A percentile compares a stretch with the other conserved stretches of the same genome.
phyloP scores from a whole-genome alignment of 35 echinoderm and acorn worm genomes.

The Lytechinus pictus region DNA sequence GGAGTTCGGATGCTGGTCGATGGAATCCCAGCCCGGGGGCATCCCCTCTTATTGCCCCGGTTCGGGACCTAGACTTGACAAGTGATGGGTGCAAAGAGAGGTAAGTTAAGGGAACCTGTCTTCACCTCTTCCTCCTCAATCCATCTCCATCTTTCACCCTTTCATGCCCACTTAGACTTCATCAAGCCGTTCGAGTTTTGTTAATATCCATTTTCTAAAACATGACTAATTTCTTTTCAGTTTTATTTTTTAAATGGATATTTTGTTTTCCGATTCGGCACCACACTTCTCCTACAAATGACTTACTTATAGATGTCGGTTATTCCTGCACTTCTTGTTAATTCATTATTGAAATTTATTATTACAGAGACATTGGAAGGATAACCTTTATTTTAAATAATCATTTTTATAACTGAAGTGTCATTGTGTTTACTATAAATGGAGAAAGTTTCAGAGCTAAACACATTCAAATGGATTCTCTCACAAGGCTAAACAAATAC shows the following conservation, averaged over 20 bases:
- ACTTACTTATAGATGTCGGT: too few relatives aligned
- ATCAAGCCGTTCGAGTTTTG: neutral
- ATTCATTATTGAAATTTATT: too few relatives aligned
- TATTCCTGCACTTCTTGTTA: too few relatives aligned
- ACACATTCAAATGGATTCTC: too few relatives aligned
- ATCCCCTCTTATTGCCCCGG: slow-evolving; percentile 30
- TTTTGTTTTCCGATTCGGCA: neutral
- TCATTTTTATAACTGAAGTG: too few relatives aligned
- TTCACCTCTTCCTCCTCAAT: slow-evolving; percentile 47
- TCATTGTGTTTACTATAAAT: too few relatives aligned
- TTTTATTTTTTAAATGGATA: neutral
- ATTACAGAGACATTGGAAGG: too few relatives aligned
- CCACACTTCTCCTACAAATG: too few relatives aligned
- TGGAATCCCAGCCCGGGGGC: slow-evolving; percentile 43
- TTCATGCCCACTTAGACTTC: neutral
- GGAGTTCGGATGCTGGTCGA: slow-evolving; percentile 36
- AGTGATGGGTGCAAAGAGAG: slow-evolving; percentile 51
- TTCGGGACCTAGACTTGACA: slow-evolving; percentile 50
- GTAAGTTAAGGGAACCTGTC: slow-evolving; percentile 32
- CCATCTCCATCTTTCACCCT: slow-evolving; percentile 44
- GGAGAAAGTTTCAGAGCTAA: too few relatives aligned
- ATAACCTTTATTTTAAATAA: too few relatives aligned
- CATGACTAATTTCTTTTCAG: neutral
- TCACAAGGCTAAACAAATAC: too few relatives aligned
- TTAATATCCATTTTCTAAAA: neutral